phyloP scores from a whole-genome alignment of 2,797 vertebrate species.

The Danio choprae region DNA sequence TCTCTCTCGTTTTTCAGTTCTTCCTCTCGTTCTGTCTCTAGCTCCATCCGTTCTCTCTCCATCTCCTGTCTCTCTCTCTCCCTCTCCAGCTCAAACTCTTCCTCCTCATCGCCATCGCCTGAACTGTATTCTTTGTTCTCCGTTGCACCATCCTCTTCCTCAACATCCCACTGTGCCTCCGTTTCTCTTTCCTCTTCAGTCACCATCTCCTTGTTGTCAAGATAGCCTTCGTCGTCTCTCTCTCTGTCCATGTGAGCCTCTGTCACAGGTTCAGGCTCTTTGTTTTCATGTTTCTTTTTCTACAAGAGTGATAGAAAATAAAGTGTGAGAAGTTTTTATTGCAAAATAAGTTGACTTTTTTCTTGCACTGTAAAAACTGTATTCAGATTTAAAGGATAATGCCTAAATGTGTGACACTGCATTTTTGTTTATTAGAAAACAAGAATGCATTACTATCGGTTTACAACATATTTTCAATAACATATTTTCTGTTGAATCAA shows the following conservation, averaged over 20 bases:
- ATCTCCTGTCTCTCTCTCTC: slow-evolving; percentile 60
- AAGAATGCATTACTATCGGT: too few species aligned
- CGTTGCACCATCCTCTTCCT: slow-evolving; percentile 27
- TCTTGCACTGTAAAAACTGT: neutral
- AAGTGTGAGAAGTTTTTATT: neutral
- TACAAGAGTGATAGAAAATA: slow-evolving; percentile 52
- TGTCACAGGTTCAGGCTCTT: slow-evolving; percentile 22
- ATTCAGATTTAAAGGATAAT: neutral
- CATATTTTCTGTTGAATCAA: too few species aligned
- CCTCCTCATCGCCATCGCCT: slow-evolving; percentile 56
- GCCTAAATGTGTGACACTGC: too few species aligned
- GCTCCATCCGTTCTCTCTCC: slow-evolving; percentile 51
- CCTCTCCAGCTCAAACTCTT: slow-evolving; percentile 60
- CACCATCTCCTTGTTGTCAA: slow-evolving; percentile 31
- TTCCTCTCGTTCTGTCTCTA: slow-evolving; percentile 38
- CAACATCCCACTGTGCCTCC: slow-evolving; percentile 40
- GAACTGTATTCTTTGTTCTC: slow-evolving; percentile 45
- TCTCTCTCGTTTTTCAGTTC: slow-evolving; percentile 52
- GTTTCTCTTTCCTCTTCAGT: slow-evolving; percentile 31
- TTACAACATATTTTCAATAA: too few species aligned
- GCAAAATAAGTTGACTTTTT: neutral
- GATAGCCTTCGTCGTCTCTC: slow-evolving; percentile 1
- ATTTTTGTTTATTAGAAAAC: neutral
- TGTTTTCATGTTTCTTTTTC: slow-evolving; percentile 62
- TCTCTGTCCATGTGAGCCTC: slow-evolving; percentile 40